Conservation (phyloP, 2,113 vertebrate species). For the Toxotes jaculatrix region DNA sequence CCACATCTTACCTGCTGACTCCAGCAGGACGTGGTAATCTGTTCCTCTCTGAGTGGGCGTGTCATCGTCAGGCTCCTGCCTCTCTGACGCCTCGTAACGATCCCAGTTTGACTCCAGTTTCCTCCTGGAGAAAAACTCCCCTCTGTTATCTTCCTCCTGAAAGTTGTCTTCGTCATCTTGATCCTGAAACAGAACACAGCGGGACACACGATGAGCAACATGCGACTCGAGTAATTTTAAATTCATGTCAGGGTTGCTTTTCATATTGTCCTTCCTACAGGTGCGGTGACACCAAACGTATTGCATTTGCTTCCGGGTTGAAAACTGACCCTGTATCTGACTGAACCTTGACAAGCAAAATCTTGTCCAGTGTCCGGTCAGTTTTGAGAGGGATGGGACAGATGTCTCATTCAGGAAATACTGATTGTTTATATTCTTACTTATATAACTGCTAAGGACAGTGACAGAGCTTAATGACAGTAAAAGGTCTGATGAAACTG, state of each 20-base stretch:
- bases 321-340: too few relatives aligned
- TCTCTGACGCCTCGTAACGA: conserved; percentile 89
- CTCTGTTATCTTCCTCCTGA: conserved; percentile 78
- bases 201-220: not conserved
- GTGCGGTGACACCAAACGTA: too few relatives aligned
- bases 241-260: not conserved
- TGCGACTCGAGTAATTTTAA: not conserved
- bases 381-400: too few relatives aligned
- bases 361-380: too few relatives aligned
- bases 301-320: too few relatives aligned
- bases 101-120: conserved; percentile 94
- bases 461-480: too few relatives aligned
- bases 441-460: too few relatives aligned
- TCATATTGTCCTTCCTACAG: too few relatives aligned
- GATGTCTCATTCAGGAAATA: too few relatives aligned
- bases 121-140: conserved; percentile 87
- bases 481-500: too few relatives aligned
- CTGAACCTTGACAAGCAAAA: too few relatives aligned
- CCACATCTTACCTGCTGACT: conserved; percentile 86
- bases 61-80: conserved; percentile 72
- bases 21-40: conserved; percentile 91
- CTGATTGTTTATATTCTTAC: too few relatives aligned
- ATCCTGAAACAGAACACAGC: conserved; percentile 50
- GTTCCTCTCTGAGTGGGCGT: conserved; percentile 88
- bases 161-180: conserved; percentile 76